A percentile compares a stretch with the other conserved stretches of the same genome.
These are phyloP conservation scores for Salmo trutta DNA, from an alignment of 2,797 vertebrate species.

Conservation along the genomic window DNA sequence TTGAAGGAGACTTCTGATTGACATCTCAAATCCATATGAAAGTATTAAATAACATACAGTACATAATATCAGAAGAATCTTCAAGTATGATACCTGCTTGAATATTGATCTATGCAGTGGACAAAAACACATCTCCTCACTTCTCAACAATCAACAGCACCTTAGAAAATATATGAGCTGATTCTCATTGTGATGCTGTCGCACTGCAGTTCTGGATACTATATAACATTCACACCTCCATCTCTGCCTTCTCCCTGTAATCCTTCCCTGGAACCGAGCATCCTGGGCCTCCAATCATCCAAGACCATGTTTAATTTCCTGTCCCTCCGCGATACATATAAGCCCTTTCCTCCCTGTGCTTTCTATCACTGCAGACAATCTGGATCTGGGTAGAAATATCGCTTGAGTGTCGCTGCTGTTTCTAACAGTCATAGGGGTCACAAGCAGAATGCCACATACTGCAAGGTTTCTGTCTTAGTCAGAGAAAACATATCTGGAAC, in stretches of 20 bases:
- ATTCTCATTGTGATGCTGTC: not conserved
- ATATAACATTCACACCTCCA: not conserved
- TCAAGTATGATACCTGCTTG: not conserved
- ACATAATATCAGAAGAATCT: not conserved
- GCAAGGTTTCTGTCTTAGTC: not conserved
- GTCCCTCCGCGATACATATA: conserved; percentile 52
- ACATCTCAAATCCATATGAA: not conserved
- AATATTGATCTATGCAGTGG: not conserved
- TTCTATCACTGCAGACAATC: conserved; percentile 55
- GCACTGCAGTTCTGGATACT: conserved; percentile 8
- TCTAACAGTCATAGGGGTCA: not conserved
- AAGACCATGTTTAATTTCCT: conserved; percentile 71
- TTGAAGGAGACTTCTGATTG: not conserved
- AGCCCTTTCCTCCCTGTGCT: conserved; percentile 32
- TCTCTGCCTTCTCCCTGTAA: conserved; percentile 48
- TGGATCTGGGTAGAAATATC: conserved; percentile 50
- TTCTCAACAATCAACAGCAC: not conserved
- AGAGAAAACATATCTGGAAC: not conserved
- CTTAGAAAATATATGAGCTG: not conserved
- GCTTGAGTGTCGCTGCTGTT: not conserved
- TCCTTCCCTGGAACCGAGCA: conserved; percentile 53
- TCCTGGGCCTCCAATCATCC: conserved; percentile 50
- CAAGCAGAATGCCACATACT: not conserved
- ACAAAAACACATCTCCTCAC: not conserved
- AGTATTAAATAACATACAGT: not conserved